Evolutionary conservation across 2,888 invertebrate genomes (phyloP), one percentile per base, ranked within the genome.

Genomic region (Drosophila imparisetae): DNA sequence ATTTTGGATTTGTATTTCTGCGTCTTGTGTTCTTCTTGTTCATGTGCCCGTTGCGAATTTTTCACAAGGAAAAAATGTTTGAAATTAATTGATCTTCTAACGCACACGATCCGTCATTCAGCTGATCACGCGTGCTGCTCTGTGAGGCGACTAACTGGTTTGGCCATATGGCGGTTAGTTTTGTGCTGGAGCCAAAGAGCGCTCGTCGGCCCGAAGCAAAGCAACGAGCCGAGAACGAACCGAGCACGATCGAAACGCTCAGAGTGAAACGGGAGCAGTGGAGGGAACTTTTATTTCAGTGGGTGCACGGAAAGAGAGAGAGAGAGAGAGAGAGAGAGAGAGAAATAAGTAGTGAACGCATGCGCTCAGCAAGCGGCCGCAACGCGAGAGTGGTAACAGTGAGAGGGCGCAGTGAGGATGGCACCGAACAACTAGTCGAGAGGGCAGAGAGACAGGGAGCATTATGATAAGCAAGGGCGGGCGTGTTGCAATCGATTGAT

Each of bases 111-210:
- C 59, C 57, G 53, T 52, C 30, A 30, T 29, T 45, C 50, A 45
- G 49, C 30, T 75, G 73, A 45, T 60, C n/a, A 48, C 73, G 74
- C 71, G 75, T 72, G 49, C 65, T 63, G 66, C 83, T 83, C 81
- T 79, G 81, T 66, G 60, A 50, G 75, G 52, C 89, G 83, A 91
- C 92, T 91, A 92, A 92, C 92, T 91, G 88, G 90, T 91, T 91
- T 91, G 73, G 63, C 78, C 80, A 82, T 83, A 83, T 80, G 78
- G 78, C 85, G 73, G 65, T 70, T 75, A 74, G 87, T 85, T 85
- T 85, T 85, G 84, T 84, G 71, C 75, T 70, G 24, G n/a, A 64
- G 61, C 66, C 57, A 27, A 50, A 58, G 21, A n/a, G 38, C 52
- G 60, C 53, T 69, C 68, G 45, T 52, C 32, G 38, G 15, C 27